These are phyloP conservation scores for Hartigia nigra DNA, from an alignment of 2,888 invertebrate genomes.

Conservation along the genomic window DNA sequence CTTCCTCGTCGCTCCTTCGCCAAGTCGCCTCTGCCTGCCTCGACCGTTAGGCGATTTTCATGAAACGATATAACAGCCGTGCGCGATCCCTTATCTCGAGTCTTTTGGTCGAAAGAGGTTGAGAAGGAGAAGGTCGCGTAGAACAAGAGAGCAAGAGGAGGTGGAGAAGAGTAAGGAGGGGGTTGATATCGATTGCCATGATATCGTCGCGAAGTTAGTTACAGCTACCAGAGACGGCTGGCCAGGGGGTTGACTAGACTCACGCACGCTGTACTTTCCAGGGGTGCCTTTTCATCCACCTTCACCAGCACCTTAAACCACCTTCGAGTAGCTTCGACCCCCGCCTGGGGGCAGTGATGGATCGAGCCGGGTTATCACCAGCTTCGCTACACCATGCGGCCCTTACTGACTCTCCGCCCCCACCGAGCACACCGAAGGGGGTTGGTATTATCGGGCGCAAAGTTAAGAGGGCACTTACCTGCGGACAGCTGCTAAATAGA, in stretches of 20 bases:
- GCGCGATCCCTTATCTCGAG: slow-evolving; percentile 21
- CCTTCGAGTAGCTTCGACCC: slow-evolving; percentile 34
- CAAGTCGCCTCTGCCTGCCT: background rate
- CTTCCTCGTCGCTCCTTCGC: background rate
- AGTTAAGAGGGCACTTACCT: slow-evolving; percentile 46
- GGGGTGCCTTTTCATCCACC: slow-evolving; percentile 14
- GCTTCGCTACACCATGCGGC: slow-evolving; percentile 52
- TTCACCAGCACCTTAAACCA: slow-evolving; percentile 37
- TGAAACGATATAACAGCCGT: slow-evolving; percentile 17
- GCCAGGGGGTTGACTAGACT: slow-evolving; percentile 25
- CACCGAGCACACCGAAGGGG: slow-evolving; percentile 18
- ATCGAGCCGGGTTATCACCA: slow-evolving; percentile 63
- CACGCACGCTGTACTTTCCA: slow-evolving; percentile 40
- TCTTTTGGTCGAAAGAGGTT: slow-evolving; percentile 17
- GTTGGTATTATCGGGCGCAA: slow-evolving; percentile 50
- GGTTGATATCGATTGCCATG: slow-evolving; percentile 42
- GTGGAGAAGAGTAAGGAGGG: slow-evolving; percentile 27
- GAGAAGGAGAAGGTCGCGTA: background rate
- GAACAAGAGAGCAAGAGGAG: background rate
- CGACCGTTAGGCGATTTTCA: slow-evolving; percentile 17
- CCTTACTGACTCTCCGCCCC: background rate
- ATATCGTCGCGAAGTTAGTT: slow-evolving; percentile 38
- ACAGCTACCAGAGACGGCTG: slow-evolving; percentile 12
- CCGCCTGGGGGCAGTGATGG: slow-evolving; percentile 59
- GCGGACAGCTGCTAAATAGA: slow-evolving; percentile 55